Percentiles rank a stretch among this genome's conserved stretches.
phyloP scores from a whole-genome alignment of 1,140 invertebrate genomes.

The Drosophila tristis region DNA sequence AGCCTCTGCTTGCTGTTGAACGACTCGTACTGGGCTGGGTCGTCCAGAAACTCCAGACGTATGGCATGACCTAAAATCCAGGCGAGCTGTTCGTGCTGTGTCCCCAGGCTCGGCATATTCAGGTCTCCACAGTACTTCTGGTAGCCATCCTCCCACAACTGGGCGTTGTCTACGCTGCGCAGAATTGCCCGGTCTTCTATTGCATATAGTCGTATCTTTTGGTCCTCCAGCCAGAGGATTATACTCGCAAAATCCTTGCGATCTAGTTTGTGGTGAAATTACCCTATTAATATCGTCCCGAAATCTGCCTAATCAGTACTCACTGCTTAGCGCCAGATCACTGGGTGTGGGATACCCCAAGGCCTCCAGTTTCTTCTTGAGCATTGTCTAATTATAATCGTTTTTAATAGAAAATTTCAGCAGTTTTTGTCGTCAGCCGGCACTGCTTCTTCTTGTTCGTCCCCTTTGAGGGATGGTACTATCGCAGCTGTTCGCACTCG shows the following conservation, averaged over 20 bases:
- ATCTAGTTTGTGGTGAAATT: slow-evolving; percentile 86
- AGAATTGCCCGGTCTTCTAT: slow-evolving; percentile 92
- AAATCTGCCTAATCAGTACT: not conserved
- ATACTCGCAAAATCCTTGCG: slow-evolving; percentile 91
- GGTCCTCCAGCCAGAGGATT: slow-evolving; percentile 96
- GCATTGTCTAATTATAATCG: slow-evolving; percentile 29
- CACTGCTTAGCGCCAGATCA: slow-evolving; percentile 54
- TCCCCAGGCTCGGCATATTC: slow-evolving; percentile 86
- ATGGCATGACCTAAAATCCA: slow-evolving; percentile 95
- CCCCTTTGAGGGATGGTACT: not conserved
- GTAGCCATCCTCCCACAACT: slow-evolving; percentile 90
- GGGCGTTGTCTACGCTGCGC: slow-evolving; percentile 85
- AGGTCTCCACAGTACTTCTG: slow-evolving; percentile 91
- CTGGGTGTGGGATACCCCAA: slow-evolving; percentile 89
- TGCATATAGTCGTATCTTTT: slow-evolving; percentile 95
- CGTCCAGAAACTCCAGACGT: slow-evolving; percentile 92
- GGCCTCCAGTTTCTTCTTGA: slow-evolving; percentile 77
- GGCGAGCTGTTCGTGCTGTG: slow-evolving; percentile 89
- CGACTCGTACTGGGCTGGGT: slow-evolving; percentile 89
- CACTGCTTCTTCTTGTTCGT: not conserved
- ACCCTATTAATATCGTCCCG: not conserved
- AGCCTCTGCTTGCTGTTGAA: slow-evolving; percentile 87
- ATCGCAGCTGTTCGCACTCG: not conserved
- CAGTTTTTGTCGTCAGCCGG: slow-evolving; percentile 2
- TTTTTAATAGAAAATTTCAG: slow-evolving; percentile 25